Conservation (phyloP, 92 coral and sea anemone species). For the Chrysogorgia sp. region DNA sequence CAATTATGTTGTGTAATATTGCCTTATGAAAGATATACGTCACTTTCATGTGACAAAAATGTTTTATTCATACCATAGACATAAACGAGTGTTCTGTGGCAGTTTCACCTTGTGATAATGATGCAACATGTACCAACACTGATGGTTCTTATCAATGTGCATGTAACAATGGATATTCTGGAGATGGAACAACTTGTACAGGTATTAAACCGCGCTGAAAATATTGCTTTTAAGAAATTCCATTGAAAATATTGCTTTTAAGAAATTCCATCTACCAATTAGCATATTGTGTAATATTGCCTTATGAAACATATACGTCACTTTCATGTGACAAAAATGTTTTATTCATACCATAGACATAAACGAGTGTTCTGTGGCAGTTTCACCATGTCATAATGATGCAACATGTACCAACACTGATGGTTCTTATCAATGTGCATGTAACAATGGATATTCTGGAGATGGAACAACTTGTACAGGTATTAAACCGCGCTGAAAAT, state of each 20-base stretch:
- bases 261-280: no score
- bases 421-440: slow-evolving; percentile 45
- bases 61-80: slow-evolving; percentile 1
- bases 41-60: no score
- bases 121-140: slow-evolving; percentile 38
- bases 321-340: no score
- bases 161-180: no score
- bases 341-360: slow-evolving; percentile 12
- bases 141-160: slow-evolving; percentile 38
- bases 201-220: no score
- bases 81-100: slow-evolving; percentile 45
- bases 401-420: slow-evolving; percentile 42
- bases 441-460: slow-evolving; percentile 43
- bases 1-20: no score
- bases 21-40: no score
- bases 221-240: no score
- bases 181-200: no score
- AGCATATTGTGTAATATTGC: not conserved
- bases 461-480: not conserved
- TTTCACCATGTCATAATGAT: slow-evolving; percentile 25
- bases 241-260: no score
- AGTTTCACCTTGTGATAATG: slow-evolving; percentile 31
- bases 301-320: no score
- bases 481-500: slow-evolving; percentile 33
- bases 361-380: slow-evolving; percentile 6